These are phyloP conservation scores for Oreochromis grahami DNA, from an alignment of 2,797 vertebrate genomes.

Conservation along the genomic window DNA sequence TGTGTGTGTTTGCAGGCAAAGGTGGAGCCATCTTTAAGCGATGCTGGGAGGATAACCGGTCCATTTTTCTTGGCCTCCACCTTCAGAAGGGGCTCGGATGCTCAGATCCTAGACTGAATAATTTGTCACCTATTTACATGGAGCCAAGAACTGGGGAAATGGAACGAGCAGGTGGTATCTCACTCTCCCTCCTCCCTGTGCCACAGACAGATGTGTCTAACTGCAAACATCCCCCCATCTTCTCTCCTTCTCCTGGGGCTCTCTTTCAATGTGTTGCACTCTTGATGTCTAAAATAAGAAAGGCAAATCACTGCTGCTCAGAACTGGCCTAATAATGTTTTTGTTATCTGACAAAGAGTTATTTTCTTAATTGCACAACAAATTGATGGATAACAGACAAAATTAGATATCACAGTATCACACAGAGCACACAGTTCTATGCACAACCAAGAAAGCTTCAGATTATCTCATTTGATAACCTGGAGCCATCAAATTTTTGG, in stretches of 20 bases:
- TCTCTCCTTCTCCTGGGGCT: constrained; percentile 24
- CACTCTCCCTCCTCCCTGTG: constrained; percentile 17
- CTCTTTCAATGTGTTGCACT: constrained; percentile 30
- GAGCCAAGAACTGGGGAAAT: constrained; percentile 53
- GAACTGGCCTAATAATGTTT: background rate
- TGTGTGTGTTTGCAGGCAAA: background rate
- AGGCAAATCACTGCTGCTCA: constrained; percentile 48
- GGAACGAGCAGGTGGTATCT: constrained; percentile 69
- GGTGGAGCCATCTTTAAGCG: constrained; percentile 56
- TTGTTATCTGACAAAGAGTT: background rate
- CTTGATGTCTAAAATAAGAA: constrained; percentile 45
- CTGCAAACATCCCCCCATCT: constrained; percentile 41
- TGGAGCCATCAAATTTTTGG: background rate
- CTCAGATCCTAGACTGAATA: constrained; percentile 68
- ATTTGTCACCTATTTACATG: constrained; percentile 75
- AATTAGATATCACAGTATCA: background rate
- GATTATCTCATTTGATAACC: background rate
- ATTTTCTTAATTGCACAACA: background rate
- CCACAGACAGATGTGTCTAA: constrained; percentile 67
- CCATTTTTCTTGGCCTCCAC: constrained; percentile 48
- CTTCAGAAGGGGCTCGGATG: constrained; percentile 13
- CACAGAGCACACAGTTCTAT: background rate
- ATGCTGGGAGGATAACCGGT: constrained; percentile 57
- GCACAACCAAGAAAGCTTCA: background rate
- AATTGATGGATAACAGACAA: background rate